These are phyloP conservation scores for Equus przewalskii DNA, from an alignment of 2,113 vertebrate species.

Conservation along the genomic window DNA sequence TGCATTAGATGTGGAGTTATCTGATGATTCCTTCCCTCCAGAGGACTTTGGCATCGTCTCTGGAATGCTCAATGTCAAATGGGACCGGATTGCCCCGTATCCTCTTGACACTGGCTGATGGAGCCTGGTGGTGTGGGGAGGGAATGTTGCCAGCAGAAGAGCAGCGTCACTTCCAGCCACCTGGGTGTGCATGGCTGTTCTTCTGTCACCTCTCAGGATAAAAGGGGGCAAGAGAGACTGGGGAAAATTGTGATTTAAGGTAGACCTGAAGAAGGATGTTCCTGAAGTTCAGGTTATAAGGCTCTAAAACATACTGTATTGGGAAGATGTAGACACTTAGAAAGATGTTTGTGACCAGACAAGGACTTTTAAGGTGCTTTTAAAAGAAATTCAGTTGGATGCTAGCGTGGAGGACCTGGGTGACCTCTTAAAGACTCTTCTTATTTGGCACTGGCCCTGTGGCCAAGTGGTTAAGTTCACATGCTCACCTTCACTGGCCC, in stretches of 20 bases:
- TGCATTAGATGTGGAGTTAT: conserved; percentile 96
- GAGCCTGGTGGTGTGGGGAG: not conserved
- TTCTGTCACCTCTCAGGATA: not conserved
- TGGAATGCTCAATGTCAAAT: conserved; percentile 97
- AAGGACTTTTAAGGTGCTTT: not conserved
- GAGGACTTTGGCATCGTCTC: conserved; percentile 98
- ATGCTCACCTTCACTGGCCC: too few species aligned
- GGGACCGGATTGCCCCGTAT: conserved; percentile 99
- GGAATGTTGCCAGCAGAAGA: not conserved
- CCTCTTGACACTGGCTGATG: conserved; percentile 82
- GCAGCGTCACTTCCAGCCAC: not conserved
- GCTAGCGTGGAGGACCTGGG: not conserved
- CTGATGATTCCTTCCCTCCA: conserved; percentile 97
- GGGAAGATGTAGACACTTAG: not conserved
- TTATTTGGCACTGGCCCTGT: not conserved
- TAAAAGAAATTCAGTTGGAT: not conserved
- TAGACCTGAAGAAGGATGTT: not conserved
- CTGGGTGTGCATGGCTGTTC: not conserved
- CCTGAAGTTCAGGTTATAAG: not conserved
- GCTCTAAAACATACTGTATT: not conserved
- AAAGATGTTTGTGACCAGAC: not conserved
- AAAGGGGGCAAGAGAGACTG: not conserved
- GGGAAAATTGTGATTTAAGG: not conserved
- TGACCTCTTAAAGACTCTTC: too few species aligned
- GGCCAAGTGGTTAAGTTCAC: too few species aligned